Conservation (phyloP, 2,888 invertebrate genomes). For the Toxonevra muliebris region DNA sequence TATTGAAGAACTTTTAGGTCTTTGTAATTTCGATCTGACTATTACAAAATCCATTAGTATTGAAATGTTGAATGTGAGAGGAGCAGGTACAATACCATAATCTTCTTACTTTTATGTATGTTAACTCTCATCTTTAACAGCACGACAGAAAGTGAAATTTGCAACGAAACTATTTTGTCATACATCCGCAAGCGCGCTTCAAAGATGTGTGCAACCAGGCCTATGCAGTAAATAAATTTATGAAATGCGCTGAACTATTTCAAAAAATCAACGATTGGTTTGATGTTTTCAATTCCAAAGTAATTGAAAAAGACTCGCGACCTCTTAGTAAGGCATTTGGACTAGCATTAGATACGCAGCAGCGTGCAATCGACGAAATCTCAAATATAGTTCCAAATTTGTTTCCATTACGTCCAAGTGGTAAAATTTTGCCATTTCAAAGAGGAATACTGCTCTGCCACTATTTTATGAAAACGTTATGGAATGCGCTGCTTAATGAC, state of each 20-base stretch:
- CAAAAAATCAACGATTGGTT: too few relatives aligned
- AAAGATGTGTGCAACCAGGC: background rate
- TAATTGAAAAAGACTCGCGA: background rate
- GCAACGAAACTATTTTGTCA: background rate
- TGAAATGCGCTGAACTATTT: background rate
- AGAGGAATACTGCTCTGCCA: background rate
- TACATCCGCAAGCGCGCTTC: background rate
- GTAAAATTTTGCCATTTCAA: background rate
- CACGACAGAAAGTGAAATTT: background rate
- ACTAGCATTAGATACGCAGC: background rate
- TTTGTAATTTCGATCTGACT: constrained; percentile 14
- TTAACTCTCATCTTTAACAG: background rate
- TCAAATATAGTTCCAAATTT: background rate
- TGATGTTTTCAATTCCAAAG: background rate
- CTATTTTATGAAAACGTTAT: background rate
- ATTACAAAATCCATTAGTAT: constrained; percentile 20
- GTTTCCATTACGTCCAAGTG: background rate
- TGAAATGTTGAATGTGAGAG: constrained; percentile 12
- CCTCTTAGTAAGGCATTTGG: background rate
- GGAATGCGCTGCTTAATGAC: background rate
- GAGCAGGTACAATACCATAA: constrained; percentile 10
- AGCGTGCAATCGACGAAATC: background rate
- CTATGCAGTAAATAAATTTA: background rate
- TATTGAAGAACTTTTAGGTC: constrained; percentile 13
- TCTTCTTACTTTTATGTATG: background rate